phyloP scores from a whole-genome alignment of 1,140 invertebrate species.

The Himalopsyche phryganea region DNA sequence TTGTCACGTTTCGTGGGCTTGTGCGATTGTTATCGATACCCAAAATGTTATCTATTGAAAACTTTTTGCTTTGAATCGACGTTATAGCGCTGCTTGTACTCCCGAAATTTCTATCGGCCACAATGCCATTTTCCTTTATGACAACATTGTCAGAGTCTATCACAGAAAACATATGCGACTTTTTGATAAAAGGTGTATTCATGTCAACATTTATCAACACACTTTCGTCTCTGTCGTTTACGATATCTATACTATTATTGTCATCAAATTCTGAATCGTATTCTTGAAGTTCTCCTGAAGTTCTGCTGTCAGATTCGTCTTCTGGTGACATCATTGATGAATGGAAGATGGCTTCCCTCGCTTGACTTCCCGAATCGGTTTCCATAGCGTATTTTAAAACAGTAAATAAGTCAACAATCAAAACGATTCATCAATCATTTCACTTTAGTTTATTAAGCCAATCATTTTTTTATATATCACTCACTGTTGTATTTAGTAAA shows the following conservation, averaged over 20 bases:
- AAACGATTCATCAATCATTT: too few relatives aligned
- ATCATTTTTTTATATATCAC: too few relatives aligned
- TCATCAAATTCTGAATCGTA: conserved; percentile 24
- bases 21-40: conserved; percentile 17
- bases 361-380: too few relatives aligned
- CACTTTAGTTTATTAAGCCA: too few relatives aligned
- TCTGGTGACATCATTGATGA: conserved; percentile 8
- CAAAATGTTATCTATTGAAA: conserved; percentile 31
- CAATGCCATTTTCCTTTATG: conserved; percentile 1
- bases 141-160: neutral
- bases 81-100: neutral
- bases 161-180: neutral
- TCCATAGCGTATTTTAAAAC: too few relatives aligned
- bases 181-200: neutral
- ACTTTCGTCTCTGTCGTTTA: conserved; percentile 17
- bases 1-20: conserved; percentile 2
- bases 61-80: conserved; percentile 26
- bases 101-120: neutral
- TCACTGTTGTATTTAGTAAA: too few relatives aligned
- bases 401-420: too few relatives aligned
- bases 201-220: neutral
- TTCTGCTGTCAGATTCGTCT: conserved; percentile 17
- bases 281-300: conserved; percentile 11
- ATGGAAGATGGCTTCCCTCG: too few relatives aligned
- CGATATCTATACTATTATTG: conserved; percentile 27